phyloP scores from a whole-genome alignment of 2,888 invertebrate species.

The Pachydiplax longipennis region DNA sequence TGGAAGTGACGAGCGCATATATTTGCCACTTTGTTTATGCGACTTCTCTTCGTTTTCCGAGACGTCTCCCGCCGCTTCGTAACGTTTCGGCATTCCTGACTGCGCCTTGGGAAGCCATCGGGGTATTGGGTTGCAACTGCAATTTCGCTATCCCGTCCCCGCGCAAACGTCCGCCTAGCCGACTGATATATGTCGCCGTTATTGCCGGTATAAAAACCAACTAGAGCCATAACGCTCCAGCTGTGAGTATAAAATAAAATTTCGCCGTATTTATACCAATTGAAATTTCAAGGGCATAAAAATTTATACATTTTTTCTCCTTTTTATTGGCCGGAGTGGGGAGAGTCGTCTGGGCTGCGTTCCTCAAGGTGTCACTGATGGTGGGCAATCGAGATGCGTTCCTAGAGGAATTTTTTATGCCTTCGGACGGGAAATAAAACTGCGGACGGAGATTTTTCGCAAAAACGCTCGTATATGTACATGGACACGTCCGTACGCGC shows the following conservation, averaged over 20 bases:
- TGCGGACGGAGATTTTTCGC: not conserved
- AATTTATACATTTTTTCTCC: not conserved
- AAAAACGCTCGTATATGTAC: not conserved
- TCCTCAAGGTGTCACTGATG: constrained; percentile 19
- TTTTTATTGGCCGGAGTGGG: not conserved
- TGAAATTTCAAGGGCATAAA: constrained; percentile 37
- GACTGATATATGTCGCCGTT: constrained; percentile 6
- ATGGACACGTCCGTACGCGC: not conserved
- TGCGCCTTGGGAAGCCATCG: not conserved
- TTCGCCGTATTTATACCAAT: constrained; percentile 20
- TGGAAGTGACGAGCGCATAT: not conserved
- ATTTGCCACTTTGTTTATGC: constrained; percentile 1
- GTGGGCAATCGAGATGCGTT: constrained; percentile 9
- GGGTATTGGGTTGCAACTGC: not conserved
- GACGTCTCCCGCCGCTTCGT: not conserved
- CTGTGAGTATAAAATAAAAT: constrained; percentile 34
- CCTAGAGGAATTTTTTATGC: not conserved
- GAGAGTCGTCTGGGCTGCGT: not conserved
- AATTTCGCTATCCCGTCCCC: not conserved
- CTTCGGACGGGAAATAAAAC: not conserved
- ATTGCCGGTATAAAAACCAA: constrained; percentile 22
- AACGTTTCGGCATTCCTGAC: not conserved
- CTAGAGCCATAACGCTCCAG: constrained; percentile 14
- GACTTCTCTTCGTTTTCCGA: not conserved
- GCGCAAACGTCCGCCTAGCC: not conserved